Evolutionary conservation across 2,797 vertebrate genomes (phyloP), one percentile per base, ranked within the genome.

Genomic region (Knipowitschia caucasica): DNA sequence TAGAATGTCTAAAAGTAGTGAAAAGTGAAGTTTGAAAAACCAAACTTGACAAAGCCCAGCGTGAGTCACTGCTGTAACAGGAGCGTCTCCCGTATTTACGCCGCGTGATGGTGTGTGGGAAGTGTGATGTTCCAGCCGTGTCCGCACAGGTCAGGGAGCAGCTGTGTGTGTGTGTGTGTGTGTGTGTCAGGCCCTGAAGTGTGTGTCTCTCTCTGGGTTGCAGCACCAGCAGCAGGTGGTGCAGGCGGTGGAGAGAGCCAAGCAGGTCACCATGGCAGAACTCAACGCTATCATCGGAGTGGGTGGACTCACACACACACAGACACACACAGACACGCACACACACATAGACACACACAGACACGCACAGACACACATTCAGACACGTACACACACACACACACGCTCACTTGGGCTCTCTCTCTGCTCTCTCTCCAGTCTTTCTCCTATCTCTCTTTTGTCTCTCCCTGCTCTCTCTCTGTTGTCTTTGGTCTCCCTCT

Each of bases 181-280:
- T 24, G 14, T 26, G 10, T 38, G 66, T 18, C 59, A 33, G 38
- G 14, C 43, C 50, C 59, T 6, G n/a, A n/a, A n/a, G n/a, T n/a
- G n/a, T n/a, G n/a, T 18, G 56, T 61, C 23, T 59, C 15, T 75
- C 5, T 72, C 42, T 29, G 18, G 68, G 20, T 50, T 55, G 52
- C 68, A 87, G 84, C 76, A 80, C 60, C 79, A 79, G 67, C 89
- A 90, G 84, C 88, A 90, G 85, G 88, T 90, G 81, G 89, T 89
- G 56, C 88, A 89, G 74, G 87, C 88, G 1, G 88, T 89, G 70
- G 88, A 90, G 72, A 72, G 88, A 62, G 89, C 94, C 90, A 98
- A 98, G 84, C 95, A 98, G 91, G 94, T 98, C 89, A 97, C 95
- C 88, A 98, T 98, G 94, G 93, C 94, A 86, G 95, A 98, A 80